Evolutionary conservation across 2,113 vertebrate genomes (phyloP), one percentile per base, ranked within the genome.

Genomic region (Pterocles burchelli): DNA sequence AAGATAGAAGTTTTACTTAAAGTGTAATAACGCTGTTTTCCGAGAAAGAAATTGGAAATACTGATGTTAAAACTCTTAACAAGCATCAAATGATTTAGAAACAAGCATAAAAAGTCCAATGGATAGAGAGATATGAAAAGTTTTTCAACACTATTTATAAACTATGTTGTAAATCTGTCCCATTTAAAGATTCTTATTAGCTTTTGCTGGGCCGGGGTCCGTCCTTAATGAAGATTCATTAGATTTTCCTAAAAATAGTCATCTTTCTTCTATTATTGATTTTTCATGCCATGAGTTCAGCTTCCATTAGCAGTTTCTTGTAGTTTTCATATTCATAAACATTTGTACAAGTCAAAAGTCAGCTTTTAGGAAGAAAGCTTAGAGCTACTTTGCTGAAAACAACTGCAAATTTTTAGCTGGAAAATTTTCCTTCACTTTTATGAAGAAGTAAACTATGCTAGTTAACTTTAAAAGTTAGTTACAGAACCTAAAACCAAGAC

Each of bases 121-220:
- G 51, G n/a, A 76, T 93, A 87, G 46, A 87, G 61, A 84, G 71
- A 77, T 19, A 29, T 12, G 13, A 85, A 92, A 87, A 15, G 11
- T 54, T 95, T 93, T 88, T 77, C 70, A 93, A 48, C 17, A 19
- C 24, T 81, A 51, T 75, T 88, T 82, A 85, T 59, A 90, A 90
- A 80, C 18, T 54, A 31, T 22, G 19, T 28, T 85, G 25, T 63
- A 94, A 95, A 91, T 34, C 41, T 70, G 52, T 54, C 54, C 19
- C 21, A 31, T 79, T 95, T 75, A 15, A 82, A 92, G 89, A 52
- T 41, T 81, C 41, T 87, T 36, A 63, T 62, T 63, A 75, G 41
- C 25, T 85, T 91, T 52, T 78, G 14, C 46, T 89, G 45, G 26
- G 18, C 26, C 57, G 21, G 12, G 46, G 33, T 92, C 48, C 33